phyloP scores from a whole-genome alignment of 2,888 invertebrate genomes.

The Perizoma affinitatum region DNA sequence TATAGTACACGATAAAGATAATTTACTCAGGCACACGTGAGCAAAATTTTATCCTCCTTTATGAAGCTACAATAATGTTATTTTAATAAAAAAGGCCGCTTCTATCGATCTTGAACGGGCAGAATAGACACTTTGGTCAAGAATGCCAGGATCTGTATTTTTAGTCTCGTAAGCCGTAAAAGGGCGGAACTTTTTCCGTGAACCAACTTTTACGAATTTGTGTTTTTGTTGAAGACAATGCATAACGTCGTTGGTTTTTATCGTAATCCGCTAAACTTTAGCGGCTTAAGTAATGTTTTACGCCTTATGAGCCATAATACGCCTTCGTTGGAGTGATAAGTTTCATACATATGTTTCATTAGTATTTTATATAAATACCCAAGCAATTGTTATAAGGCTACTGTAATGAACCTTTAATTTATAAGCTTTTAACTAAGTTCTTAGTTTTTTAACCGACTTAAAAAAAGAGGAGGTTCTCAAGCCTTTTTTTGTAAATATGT shows the following conservation, averaged over 20 bases:
- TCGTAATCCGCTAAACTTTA: not conserved
- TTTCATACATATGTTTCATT: too few relatives aligned
- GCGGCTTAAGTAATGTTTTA: too few relatives aligned
- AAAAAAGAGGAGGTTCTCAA: too few relatives aligned
- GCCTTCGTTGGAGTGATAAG: too few relatives aligned
- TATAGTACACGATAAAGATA: conserved; percentile 32
- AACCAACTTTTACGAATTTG: conserved; percentile 17
- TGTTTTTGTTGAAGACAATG: conserved; percentile 21
- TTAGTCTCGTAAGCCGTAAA: conserved; percentile 15
- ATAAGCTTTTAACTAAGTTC: too few relatives aligned
- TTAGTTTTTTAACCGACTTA: too few relatives aligned
- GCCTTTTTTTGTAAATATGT: too few relatives aligned
- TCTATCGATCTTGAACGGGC: conserved; percentile 19
- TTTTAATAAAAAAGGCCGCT: conserved; percentile 27
- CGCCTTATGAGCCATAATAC: too few relatives aligned
- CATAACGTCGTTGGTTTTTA: conserved; percentile 24
- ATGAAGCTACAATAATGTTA: conserved; percentile 28
- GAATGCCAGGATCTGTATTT: conserved; percentile 27
- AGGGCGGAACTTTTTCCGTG: conserved; percentile 5
- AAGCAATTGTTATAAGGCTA: too few relatives aligned
- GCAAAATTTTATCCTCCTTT: conserved; percentile 25
- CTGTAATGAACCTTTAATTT: too few relatives aligned
- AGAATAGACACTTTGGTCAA: conserved; percentile 12
- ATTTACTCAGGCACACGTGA: conserved; percentile 32
- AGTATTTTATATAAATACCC: too few relatives aligned